Evolutionary conservation across 1,140 invertebrate genomes (phyloP), one percentile per base, ranked within the genome.

Genomic region (Cyrtorhinus lividipennis): DNA sequence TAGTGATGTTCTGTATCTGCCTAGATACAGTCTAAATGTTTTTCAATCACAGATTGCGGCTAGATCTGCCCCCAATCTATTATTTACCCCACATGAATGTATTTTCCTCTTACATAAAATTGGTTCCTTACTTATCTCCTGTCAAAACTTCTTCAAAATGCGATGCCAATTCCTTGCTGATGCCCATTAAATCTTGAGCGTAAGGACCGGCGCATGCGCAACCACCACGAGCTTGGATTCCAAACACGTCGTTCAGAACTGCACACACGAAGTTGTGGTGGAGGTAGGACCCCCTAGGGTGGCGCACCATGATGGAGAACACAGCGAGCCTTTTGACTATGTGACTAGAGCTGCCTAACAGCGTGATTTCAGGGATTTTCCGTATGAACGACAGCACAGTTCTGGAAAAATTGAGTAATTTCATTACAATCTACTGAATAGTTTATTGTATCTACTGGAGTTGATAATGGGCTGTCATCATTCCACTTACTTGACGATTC

Each of bases 211-310:
- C 86, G 76, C 87, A 90, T 0, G 85, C 85, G 76, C 87, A 90
- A 1, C 90, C 90, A 8, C 88, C 87, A 67, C 91, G 78, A 0
- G 87, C 86, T 74, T 95, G 92, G 45, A 95, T 90, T 0, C 92
- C 92, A 71, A 92, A 95, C 10, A 95, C 80, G 71, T 95, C 92
- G 69, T 95, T 95, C 2, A 95, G 78, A 0, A 95, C 77, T 1
- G 88, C 84, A 68, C 85, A 86, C 0, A 94, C 83, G 73, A 90
- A 95, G 73, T 94, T 94, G 70, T 94, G 88, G 73, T 95, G 92
- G 0, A 95, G 80, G 70, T 88, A 92, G 1, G 83, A 83, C 2
- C 87, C 87, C 3, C 81, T 74, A 0, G 85, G 81, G 74, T 94
- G 87, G 61, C 84, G 80, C 30, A 95, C 83, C 73, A 94, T 79